These are phyloP conservation scores for Paralinhomoeus sp. DNA, from an alignment of 2,888 invertebrate species.

Conservation along the genomic window DNA sequence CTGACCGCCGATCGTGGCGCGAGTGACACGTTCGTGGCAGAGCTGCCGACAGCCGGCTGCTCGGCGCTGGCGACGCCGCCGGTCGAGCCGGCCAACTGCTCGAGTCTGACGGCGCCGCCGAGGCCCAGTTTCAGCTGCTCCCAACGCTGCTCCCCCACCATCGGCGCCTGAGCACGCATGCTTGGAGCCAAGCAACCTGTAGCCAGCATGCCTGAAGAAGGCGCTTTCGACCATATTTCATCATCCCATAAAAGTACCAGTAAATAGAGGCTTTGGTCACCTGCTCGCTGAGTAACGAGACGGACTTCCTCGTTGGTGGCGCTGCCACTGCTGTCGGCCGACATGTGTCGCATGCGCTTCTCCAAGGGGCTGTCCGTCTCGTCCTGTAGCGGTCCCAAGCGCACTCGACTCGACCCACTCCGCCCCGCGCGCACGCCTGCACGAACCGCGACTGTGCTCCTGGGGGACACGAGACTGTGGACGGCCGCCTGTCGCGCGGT, in stretches of 20 bases:
- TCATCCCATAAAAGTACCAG: not conserved
- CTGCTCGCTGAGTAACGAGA: not conserved
- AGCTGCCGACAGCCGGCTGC: not conserved
- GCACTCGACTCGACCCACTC: too few species aligned
- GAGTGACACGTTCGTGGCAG: not conserved
- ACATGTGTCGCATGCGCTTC: conserved; percentile 14
- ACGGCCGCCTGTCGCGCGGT: not conserved
- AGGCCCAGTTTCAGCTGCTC: not conserved
- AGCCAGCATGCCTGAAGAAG: not conserved
- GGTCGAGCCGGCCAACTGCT: not conserved
- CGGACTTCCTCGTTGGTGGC: conserved; percentile 9
- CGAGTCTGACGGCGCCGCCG: not conserved
- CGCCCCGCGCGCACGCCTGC: too few species aligned
- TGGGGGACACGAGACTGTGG: too few species aligned
- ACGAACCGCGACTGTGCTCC: too few species aligned
- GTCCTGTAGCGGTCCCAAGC: too few species aligned
- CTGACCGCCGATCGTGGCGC: not conserved
- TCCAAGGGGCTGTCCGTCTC: too few species aligned
- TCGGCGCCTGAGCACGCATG: not conserved
- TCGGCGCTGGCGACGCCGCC: not conserved
- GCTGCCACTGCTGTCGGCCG: conserved; percentile 14
- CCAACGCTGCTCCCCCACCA: not conserved
- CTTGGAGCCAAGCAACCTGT: not conserved
- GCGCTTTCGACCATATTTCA: not conserved
- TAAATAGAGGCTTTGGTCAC: too few species aligned